phyloP scores from a whole-genome alignment of 2,888 invertebrate species.

The Andrena camellia region DNA sequence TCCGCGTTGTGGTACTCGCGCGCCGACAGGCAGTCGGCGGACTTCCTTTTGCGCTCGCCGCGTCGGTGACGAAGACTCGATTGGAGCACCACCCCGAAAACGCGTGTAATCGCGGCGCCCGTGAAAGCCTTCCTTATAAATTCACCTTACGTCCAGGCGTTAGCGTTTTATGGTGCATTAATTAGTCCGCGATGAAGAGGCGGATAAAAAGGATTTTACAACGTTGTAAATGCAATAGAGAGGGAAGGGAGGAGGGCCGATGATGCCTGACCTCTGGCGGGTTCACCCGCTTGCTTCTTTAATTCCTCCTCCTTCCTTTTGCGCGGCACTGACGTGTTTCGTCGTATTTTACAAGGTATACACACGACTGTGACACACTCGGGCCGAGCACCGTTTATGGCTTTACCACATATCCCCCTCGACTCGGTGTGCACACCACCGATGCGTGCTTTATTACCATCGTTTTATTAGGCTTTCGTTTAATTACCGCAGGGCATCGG shows the following conservation, averaged over 20 bases:
- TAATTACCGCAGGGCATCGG: slow-evolving; percentile 53
- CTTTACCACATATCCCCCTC: slow-evolving; percentile 56
- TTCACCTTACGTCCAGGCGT: slow-evolving; percentile 54
- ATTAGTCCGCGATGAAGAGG: slow-evolving; percentile 71
- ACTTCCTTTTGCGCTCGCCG: neutral
- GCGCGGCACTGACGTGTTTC: slow-evolving; percentile 36
- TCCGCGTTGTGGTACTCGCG: too few relatives aligned
- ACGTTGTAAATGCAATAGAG: slow-evolving; percentile 73
- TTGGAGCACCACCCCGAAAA: slow-evolving; percentile 15
- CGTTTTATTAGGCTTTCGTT: slow-evolving; percentile 67
- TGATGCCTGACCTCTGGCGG: neutral
- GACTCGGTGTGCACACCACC: slow-evolving; percentile 20
- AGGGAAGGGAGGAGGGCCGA: slow-evolving; percentile 1
- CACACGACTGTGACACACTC: slow-evolving; percentile 56
- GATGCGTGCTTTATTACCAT: slow-evolving; percentile 64
- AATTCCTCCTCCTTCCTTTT: slow-evolving; percentile 55
- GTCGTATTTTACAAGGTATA: slow-evolving; percentile 59
- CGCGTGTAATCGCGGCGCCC: slow-evolving; percentile 3
- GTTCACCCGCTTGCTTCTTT: slow-evolving; percentile 37
- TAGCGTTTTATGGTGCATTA: slow-evolving; percentile 74
- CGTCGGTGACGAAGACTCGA: slow-evolving; percentile 2
- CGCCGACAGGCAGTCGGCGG: neutral
- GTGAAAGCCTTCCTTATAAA: slow-evolving; percentile 40
- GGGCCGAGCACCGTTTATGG: slow-evolving; percentile 65
- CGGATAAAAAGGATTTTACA: slow-evolving; percentile 75